Evolutionary conservation across 2,797 vertebrate genomes (phyloP), one percentile per base, ranked within the genome.

Genomic region (Cyclopterus lumpus): DNA sequence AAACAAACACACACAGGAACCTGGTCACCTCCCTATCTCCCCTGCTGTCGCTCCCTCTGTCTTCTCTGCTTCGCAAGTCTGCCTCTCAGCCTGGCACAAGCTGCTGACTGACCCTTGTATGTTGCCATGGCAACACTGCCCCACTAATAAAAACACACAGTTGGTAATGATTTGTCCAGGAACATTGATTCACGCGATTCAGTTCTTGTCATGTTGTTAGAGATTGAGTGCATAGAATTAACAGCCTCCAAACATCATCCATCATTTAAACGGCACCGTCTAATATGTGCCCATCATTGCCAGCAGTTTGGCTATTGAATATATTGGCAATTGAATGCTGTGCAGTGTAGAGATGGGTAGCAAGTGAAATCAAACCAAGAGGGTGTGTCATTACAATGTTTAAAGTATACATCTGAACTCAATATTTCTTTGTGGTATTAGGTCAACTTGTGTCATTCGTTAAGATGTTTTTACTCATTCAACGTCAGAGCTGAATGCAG

Each of bases 1-100:
- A 49, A 32, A 72, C 54, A 71, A 69, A 73, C 67, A 55, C 73
- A 76, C 55, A 51, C 67, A 49, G 51, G 26, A 16, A 40, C 24
- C 69, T 30, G 54, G 30, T 77, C 78, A 66, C 69, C 59, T 85
- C 64, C 75, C 48, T 64, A 46, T 73, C 72, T 77, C 72, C 82
- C 91, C 88, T 80, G 86, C 88, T 87, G 88, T 87, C 82, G 85
- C 75, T 89, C 88, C 89, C 85, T 89, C 89, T 92, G 89, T 91
- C 85, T 75, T 55, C 69, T 55, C 69, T 48, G 61, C 51, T 77
- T 55, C 38, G 57, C 85, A 77, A 75, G 76, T 80, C 82, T 69
- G 81, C 73, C 75, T 71, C 36, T 81, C 80, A 68, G 86, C 75
- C 84, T 73, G 82, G 59, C 73, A 71, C 74, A 82, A 81, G 81